Conservation (phyloP, 2,113 vertebrate species). For the Haemorhous mexicanus region DNA sequence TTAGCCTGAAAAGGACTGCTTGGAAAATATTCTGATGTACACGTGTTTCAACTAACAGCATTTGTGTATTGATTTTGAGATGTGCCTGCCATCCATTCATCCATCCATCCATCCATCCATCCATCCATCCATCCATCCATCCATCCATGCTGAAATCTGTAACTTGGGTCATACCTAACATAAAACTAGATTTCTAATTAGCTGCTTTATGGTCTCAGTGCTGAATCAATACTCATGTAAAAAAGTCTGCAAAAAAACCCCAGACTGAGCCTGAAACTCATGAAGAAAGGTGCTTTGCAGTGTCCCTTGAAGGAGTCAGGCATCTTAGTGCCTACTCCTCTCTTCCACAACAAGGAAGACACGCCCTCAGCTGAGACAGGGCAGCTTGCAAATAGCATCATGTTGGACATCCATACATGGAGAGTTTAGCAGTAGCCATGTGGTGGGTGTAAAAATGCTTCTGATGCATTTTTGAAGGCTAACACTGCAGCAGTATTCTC, state of each 20-base stretch:
- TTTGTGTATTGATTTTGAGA: not conserved
- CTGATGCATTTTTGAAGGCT: slow-evolving; percentile 34
- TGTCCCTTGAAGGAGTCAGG: not conserved
- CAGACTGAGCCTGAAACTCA: not conserved
- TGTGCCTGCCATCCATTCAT: not conserved
- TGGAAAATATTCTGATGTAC: not conserved
- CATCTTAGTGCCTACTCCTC: not conserved
- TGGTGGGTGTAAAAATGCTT: slow-evolving; percentile 2
- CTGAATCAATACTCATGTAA: not conserved
- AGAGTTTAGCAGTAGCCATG: not conserved
- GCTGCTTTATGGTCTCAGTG: not conserved
- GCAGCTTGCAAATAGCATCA: not conserved
- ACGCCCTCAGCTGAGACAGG: not conserved
- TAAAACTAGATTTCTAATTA: not conserved
- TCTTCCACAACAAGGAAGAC: not conserved
- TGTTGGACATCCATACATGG: not conserved
- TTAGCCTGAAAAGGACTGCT: not conserved
- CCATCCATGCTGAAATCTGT: not conserved
- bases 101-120: not conserved
- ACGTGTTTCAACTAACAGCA: not conserved
- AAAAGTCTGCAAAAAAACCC: not conserved
- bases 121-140: not conserved
- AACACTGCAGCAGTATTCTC: slow-evolving; percentile 8
- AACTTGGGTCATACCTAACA: not conserved
- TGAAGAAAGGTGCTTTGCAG: not conserved